These are phyloP conservation scores for Eledone cirrhosa DNA, from an alignment of 2,888 invertebrate genomes.

Conservation along the genomic window DNA sequence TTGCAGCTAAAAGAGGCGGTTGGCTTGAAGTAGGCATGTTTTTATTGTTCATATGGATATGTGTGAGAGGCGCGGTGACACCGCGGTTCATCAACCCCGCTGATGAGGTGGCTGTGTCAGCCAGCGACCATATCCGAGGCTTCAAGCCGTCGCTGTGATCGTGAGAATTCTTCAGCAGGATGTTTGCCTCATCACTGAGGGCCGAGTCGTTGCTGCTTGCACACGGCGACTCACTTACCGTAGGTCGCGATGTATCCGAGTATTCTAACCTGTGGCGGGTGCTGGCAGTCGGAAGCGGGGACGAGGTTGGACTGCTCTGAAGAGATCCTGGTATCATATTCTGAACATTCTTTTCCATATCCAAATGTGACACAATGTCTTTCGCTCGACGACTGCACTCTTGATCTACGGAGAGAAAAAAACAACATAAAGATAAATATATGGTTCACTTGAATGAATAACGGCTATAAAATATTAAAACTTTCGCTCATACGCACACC, in stretches of 20 bases:
- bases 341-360: conserved; percentile 20
- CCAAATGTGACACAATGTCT: conserved; percentile 20
- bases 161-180: conserved; percentile 43
- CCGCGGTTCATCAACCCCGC: conserved; percentile 34
- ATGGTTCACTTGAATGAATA: too few species aligned
- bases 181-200: conserved; percentile 55
- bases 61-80: conserved; percentile 7
- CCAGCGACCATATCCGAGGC: conserved; percentile 63
- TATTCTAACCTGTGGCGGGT: conserved; percentile 42
- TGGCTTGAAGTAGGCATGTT: conserved; percentile 17
- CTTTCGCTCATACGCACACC: too few species aligned
- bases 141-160: conserved; percentile 43
- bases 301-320: conserved; percentile 23
- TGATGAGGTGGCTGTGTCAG: conserved; percentile 62
- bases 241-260: neutral
- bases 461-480: too few species aligned
- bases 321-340: conserved; percentile 20
- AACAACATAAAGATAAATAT: too few species aligned
- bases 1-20: neutral
- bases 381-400: conserved; percentile 26
- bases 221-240: conserved; percentile 49
- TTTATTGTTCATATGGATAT: conserved; percentile 25
- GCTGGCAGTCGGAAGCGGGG: conserved; percentile 30
- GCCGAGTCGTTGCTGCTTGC: conserved; percentile 61
- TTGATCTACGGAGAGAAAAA: neutral